phyloP scores from a whole-genome alignment of 2,888 invertebrate genomes.

The Muschampia plurimacula region DNA sequence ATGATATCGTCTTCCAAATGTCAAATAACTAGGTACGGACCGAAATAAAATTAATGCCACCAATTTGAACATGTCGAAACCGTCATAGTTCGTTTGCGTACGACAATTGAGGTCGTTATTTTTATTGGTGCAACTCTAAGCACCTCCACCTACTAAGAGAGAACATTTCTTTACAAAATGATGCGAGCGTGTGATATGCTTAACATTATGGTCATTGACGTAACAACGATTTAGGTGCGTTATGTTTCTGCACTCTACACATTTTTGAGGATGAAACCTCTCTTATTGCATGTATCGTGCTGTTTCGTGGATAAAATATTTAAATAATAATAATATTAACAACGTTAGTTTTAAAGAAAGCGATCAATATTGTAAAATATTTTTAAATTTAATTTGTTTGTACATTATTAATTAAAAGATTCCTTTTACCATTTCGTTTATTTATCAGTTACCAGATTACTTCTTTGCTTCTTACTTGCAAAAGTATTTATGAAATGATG shows the following conservation, averaged over 20 bases:
- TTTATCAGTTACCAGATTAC: too few relatives aligned
- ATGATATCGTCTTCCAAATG: conserved; percentile 65
- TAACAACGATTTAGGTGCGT: conserved; percentile 30
- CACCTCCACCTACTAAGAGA: conserved; percentile 19
- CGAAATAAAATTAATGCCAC: conserved; percentile 57
- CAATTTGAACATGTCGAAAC: conserved; percentile 59
- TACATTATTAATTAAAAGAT: too few relatives aligned
- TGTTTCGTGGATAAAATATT: neutral
- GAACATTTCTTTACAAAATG: conserved; percentile 37
- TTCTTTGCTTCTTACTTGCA: too few relatives aligned
- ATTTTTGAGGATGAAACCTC: conserved; percentile 7
- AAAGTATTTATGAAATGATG: neutral
- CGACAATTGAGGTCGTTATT: conserved; percentile 58
- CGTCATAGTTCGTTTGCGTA: conserved; percentile 47
- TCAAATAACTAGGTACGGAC: conserved; percentile 56
- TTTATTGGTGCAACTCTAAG: conserved; percentile 61
- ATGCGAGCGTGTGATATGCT: conserved; percentile 34
- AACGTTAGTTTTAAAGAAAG: too few relatives aligned
- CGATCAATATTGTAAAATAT: too few relatives aligned
- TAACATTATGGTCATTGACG: conserved; percentile 28
- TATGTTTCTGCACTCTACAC: conserved; percentile 15
- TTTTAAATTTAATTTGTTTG: too few relatives aligned
- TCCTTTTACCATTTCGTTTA: too few relatives aligned
- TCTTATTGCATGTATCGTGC: neutral
- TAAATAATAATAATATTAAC: too few relatives aligned